These are phyloP conservation scores for Mellilla xanthometata DNA, from an alignment of 2,888 invertebrate genomes.

Conservation along the genomic window DNA sequence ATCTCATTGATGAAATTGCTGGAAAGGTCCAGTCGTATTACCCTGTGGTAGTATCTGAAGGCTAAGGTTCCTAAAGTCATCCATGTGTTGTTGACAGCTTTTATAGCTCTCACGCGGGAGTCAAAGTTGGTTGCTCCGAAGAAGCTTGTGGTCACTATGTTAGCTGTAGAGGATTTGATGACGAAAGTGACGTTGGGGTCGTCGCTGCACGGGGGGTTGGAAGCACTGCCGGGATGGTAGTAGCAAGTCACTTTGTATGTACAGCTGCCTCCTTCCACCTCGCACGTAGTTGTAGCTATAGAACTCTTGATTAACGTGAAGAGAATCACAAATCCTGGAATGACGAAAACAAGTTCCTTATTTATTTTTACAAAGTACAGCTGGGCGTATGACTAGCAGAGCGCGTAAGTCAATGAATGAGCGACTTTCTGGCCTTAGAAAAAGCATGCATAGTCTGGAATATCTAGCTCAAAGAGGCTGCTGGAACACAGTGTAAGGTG, in stretches of 20 bases:
- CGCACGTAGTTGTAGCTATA: slow-evolving; percentile 38
- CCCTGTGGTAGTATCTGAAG: slow-evolving; percentile 56
- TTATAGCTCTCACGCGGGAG: slow-evolving; percentile 51
- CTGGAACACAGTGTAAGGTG: too few relatives aligned
- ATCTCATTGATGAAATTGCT: slow-evolving; percentile 48
- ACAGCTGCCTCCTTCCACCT: slow-evolving; percentile 37
- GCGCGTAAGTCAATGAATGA: too few relatives aligned
- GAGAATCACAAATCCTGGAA: slow-evolving; percentile 36
- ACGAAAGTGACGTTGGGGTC: slow-evolving; percentile 51
- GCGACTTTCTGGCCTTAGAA: too few relatives aligned
- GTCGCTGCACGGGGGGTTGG: slow-evolving; percentile 42
- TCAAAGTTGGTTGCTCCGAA: slow-evolving; percentile 70
- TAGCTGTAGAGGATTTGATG: slow-evolving; percentile 39
- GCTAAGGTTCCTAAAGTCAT: slow-evolving; percentile 38
- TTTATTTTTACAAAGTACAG: too few relatives aligned
- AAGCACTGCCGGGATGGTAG: slow-evolving; percentile 39
- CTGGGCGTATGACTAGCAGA: too few relatives aligned
- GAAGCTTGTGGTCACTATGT: slow-evolving; percentile 44
- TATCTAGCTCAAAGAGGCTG: too few relatives aligned
- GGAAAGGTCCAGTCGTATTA: slow-evolving; percentile 45
- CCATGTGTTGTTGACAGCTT: slow-evolving; percentile 50
- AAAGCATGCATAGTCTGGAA: too few relatives aligned
- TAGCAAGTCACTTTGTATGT: slow-evolving; percentile 51
- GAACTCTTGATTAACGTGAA: slow-evolving; percentile 17
- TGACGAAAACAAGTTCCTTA: not conserved